Evolutionary conservation across 2,888 invertebrate species (phyloP), one percentile per base, ranked within the genome.

Genomic region (Allolobophora icterica): DNA sequence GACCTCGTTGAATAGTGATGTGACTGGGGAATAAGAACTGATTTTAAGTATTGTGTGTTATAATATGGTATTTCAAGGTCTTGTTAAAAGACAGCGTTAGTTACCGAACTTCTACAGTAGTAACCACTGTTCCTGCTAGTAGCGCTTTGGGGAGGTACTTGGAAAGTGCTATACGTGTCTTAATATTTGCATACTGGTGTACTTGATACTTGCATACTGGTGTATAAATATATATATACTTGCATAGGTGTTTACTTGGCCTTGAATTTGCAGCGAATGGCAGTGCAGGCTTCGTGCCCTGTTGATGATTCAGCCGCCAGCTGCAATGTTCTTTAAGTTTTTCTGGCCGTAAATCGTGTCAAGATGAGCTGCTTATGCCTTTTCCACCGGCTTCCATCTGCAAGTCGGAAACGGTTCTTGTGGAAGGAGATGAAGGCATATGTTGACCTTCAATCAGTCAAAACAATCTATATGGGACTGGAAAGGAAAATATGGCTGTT

Each of bases 281-380:
- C 5, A 17, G n/a, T 6, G n/a, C 4, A 71, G 13, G 17, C n/a
- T n/a, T 71, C 71, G n/a, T 71, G n/a, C 71, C 71, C n/a, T n/a
- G 71, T 71, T 71, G 71, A n/a, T 71, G 6, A 71, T n/a, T 71
- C 71, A 71, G 71, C n/a, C 71, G n/a, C 71, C 71, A 71, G 71
- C 71, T 71, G 71, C n/a, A 13, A n/a, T 6, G 13, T 8, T 71
- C 71, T n/a, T 71, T 71, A 17, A 71, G 13, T 71, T 71, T 71
- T 71, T 71, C n/a, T 38, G 13, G 52, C 52, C 17, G 52, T 52
- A 52, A 52, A 52, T 52, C 71, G 11, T 71, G 30, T 71, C 6
- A n/a, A 71, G 13, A 71, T 24, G 2, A 21, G 3, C 24, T 30
- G 71, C 30, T 8, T n/a, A 30, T 71, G n/a, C n/a, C 8, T 71